Conservation (phyloP, 2,888 invertebrate genomes). For the Brenthis daphne region DNA sequence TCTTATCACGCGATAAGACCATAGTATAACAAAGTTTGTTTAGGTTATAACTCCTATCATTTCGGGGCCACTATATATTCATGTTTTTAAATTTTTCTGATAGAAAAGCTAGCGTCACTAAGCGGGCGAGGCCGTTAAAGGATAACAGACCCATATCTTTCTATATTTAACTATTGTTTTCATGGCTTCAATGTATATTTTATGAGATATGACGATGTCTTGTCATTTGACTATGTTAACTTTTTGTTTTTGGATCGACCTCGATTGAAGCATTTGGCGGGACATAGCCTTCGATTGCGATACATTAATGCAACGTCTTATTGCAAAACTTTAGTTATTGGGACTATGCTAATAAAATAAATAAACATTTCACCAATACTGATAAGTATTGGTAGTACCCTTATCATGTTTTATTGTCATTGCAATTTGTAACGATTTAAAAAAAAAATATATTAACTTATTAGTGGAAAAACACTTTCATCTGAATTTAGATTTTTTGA, state of each 20-base stretch:
- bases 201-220: conserved; percentile 8
- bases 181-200: conserved; percentile 2
- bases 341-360: conserved; percentile 26
- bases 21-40: conserved; percentile 52
- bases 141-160: conserved; percentile 25
- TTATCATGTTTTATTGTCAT: conserved; percentile 27
- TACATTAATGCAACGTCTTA: conserved; percentile 27
- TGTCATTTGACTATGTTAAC: conserved; percentile 7
- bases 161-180: conserved; percentile 19
- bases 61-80: conserved; percentile 50
- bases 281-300: conserved; percentile 39
- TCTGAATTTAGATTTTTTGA: not conserved
- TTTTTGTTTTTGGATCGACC: conserved; percentile 43
- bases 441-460: not conserved
- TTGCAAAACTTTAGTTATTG: conserved; percentile 30
- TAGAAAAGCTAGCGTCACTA: conserved; percentile 46
- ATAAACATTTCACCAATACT: conserved; percentile 16
- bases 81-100: conserved; percentile 71
- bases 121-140: conserved; percentile 15
- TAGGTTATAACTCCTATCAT: conserved; percentile 65
- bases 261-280: conserved; percentile 46
- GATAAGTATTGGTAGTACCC: conserved; percentile 2
- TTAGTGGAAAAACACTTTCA: not conserved
- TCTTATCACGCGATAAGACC: conserved; percentile 55
- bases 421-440: conserved; percentile 18